Base-by-base conservation (phyloP, 2,113 vertebrate genomes). In the Colaptes auratus region DNA sequence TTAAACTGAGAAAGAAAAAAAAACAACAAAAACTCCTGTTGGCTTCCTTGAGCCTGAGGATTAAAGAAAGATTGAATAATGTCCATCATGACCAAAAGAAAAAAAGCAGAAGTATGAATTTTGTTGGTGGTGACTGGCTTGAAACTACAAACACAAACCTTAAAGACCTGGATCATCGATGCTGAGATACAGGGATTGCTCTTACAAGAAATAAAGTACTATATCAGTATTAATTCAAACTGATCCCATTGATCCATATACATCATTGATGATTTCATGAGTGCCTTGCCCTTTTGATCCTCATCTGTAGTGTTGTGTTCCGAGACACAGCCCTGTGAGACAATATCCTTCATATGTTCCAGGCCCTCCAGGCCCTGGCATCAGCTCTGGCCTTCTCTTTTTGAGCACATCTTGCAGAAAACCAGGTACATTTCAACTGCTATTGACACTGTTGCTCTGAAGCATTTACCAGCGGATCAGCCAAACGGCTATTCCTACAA, bases 161-260 rank as follows among this genome's bases (percentile, higher is more conserved):
- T 44, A 56, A 31, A 25, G 23, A 56, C 0, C 35, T 3, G 42
- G 12, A 73, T 17, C 21, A 55, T 0, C 20, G 15, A 63, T 17
- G 30, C 7, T 10, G 21, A 58, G 16, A 46, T 4, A 19, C 58
- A 70, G 6, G 7, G 10, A 7, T 74, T 87, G 35, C 4, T 10
- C 6, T 12, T 7, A 58, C 18, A 9, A 79, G 17, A 15, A 66
- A 12, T 7, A 56, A 93, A 77, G 33, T 25, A 64, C 39, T 17
- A 3, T 53, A 31, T 11, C 39, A n/a, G 10, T 35, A 19, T 15
- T 20, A 71, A 35, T 36, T 67, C 27, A 67, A 66, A 46, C 48
- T 50, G 48, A 50, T 50, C 48, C 20, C 48, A 50, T 5, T 50
- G 9, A 50, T 50, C 48, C 48, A 50, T 48, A 19, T 48, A 48